Conservation (phyloP, 1,140 invertebrate genomes). For the Bilobella aurantiaca region DNA sequence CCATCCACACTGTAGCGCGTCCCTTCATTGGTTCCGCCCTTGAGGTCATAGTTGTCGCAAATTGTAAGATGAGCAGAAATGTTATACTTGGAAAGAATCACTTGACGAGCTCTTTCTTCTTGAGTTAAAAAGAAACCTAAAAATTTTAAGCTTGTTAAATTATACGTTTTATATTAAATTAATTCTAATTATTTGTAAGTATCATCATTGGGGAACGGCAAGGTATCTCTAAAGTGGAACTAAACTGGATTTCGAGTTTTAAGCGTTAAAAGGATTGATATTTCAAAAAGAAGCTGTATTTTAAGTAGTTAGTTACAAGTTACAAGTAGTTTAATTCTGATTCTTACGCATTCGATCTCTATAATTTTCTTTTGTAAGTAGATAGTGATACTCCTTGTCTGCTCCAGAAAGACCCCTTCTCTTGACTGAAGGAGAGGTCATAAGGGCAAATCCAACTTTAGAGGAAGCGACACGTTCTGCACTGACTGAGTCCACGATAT, state of each 20-base stretch:
- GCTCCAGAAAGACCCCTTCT: neutral
- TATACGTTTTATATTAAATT: too few relatives aligned
- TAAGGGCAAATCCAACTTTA: slow-evolving; percentile 31
- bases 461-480: slow-evolving; percentile 22
- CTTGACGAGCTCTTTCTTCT: slow-evolving; percentile 31
- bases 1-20: slow-evolving; percentile 28
- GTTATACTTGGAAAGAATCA: slow-evolving; percentile 50
- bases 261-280: too few relatives aligned
- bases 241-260: too few relatives aligned
- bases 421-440: slow-evolving; percentile 1
- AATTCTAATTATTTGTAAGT: too few relatives aligned
- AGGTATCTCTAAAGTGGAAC: too few relatives aligned
- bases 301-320: too few relatives aligned
- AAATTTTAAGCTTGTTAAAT: too few relatives aligned
- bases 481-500: slow-evolving; percentile 22
- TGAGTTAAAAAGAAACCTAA: slow-evolving; percentile 30
- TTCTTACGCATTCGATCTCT: slow-evolving; percentile 62
- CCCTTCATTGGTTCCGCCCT: slow-evolving; percentile 25
- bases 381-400: neutral
- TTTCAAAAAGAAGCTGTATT: too few relatives aligned
- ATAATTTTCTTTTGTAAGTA: slow-evolving; percentile 60
- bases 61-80: slow-evolving; percentile 42
- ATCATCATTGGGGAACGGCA: too few relatives aligned
- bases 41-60: slow-evolving; percentile 21
- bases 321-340: too few relatives aligned